phyloP scores from a whole-genome alignment of 2,113 vertebrate genomes.

The Nicator chloris region DNA sequence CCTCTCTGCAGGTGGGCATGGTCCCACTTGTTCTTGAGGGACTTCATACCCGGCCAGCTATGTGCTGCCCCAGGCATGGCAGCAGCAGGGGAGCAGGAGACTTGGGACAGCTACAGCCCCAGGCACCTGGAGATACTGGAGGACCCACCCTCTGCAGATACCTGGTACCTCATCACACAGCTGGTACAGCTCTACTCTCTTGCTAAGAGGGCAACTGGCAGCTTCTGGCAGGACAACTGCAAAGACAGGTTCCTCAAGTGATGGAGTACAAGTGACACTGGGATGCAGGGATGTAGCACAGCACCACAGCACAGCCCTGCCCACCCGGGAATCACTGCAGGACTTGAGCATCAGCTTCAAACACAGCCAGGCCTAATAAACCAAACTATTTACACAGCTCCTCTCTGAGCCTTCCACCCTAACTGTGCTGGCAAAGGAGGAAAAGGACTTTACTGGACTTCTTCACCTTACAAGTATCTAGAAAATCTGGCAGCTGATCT shows the following conservation, averaged over 20 bases:
- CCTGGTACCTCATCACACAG: neutral
- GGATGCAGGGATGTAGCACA: neutral
- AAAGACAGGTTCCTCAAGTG: neutral
- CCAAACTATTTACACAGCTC: neutral
- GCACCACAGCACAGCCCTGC: neutral
- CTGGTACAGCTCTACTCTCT: neutral
- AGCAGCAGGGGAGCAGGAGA: neutral
- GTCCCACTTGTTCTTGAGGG: neutral
- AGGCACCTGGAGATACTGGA: accelerated
- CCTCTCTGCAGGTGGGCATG: neutral
- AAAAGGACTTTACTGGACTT: neutral
- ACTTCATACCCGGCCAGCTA: neutral
- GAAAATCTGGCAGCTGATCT: accelerated
- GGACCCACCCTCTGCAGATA: neutral
- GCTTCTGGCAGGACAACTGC: neutral
- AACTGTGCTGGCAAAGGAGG: neutral
- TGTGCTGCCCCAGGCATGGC: neutral
- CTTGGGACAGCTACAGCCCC: neutral
- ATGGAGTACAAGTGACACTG: neutral
- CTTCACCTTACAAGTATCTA: neutral
- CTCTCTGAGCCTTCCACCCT: neutral
- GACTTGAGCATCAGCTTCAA: neutral
- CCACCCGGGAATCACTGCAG: neutral
- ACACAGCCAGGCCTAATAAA: neutral
- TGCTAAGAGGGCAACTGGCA: neutral